Conservation (phyloP, 2,113 vertebrate species). For the Australoheros scitulus region DNA sequence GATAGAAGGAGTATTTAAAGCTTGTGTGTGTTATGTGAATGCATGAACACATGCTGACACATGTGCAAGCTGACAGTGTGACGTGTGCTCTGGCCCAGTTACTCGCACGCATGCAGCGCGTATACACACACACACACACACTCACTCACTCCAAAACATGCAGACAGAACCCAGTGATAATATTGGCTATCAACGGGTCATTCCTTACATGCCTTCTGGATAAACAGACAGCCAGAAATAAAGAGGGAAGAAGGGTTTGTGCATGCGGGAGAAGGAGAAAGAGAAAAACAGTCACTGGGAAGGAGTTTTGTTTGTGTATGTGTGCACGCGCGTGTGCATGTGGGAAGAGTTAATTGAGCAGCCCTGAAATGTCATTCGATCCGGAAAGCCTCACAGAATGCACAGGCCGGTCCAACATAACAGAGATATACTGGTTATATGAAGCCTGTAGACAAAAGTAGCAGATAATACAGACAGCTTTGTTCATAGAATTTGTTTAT, state of each 20-base stretch:
- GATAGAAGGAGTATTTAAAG: conserved; percentile 51
- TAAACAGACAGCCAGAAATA: conserved; percentile 51
- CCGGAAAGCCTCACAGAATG: neutral
- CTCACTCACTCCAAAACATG: neutral
- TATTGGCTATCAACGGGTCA: conserved; percentile 38
- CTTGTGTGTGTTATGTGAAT: conserved; percentile 21
- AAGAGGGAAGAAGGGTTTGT: neutral
- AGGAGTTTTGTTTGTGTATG: neutral
- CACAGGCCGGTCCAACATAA: neutral
- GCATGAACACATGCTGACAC: conserved; percentile 37
- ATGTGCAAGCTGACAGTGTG: conserved; percentile 20
- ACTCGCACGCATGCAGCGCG: neutral
- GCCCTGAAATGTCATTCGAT: conserved; percentile 32
- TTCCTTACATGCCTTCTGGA: conserved; percentile 59
- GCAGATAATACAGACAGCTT: neutral
- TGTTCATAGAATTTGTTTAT: neutral
- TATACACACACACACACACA: neutral
- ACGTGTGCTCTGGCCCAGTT: conserved; percentile 39
- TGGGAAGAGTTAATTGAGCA: neutral
- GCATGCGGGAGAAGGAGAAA: neutral
- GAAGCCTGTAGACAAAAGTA: neutral
- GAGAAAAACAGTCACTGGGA: conserved; percentile 2
- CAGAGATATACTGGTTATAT: neutral
- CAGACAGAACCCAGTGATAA: conserved; percentile 12
- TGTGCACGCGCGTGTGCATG: neutral